phyloP scores from a whole-genome alignment of 2,113 vertebrate genomes.

The Xyliphius kryptos region DNA sequence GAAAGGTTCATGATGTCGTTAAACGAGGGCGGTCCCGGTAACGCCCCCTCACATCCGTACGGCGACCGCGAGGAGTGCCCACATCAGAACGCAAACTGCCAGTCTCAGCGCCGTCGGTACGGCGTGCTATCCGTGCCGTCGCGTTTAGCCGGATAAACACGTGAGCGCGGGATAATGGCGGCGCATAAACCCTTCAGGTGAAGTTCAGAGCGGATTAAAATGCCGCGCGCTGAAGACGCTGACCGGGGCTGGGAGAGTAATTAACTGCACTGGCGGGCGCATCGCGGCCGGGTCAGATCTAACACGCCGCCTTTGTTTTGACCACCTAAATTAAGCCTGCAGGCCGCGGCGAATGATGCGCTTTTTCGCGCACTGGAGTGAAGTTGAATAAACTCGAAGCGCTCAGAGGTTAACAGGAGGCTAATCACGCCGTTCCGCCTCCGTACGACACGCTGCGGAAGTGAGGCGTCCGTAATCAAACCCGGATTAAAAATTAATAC shows the following conservation, averaged over 20 bases:
- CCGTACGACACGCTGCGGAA: conserved; percentile 58
- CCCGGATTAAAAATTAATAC: conserved; percentile 74
- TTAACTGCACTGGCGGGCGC: conserved; percentile 17
- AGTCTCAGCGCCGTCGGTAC: too few species aligned
- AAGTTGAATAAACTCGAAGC: conserved; percentile 19
- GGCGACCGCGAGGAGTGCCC: too few species aligned
- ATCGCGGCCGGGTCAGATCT: conserved; percentile 23
- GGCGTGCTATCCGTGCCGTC: too few species aligned
- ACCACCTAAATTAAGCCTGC: conserved; percentile 25
- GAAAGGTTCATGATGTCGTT: too few species aligned
- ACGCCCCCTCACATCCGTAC: too few species aligned
- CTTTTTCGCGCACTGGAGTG: conserved; percentile 8
- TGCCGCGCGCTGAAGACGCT: conserved; percentile 11
- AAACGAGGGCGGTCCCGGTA: too few species aligned
- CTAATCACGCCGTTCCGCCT: conserved; percentile 51
- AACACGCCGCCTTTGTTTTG: conserved; percentile 30
- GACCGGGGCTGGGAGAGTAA: conserved; percentile 23
- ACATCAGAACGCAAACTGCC: too few species aligned
- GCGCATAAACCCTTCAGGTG: conserved; percentile 12
- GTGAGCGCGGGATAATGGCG: conserved; percentile 9
- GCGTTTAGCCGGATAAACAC: conserved; percentile 9
- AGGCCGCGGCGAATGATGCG: conserved; percentile 17
- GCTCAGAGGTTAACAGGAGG: conserved; percentile 46
- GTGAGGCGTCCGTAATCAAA: conserved; percentile 68
- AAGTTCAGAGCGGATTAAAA: conserved; percentile 28